These are phyloP conservation scores for Paracyclopina nana DNA, from an alignment of 1,140 invertebrate species.

Conservation along the genomic window DNA sequence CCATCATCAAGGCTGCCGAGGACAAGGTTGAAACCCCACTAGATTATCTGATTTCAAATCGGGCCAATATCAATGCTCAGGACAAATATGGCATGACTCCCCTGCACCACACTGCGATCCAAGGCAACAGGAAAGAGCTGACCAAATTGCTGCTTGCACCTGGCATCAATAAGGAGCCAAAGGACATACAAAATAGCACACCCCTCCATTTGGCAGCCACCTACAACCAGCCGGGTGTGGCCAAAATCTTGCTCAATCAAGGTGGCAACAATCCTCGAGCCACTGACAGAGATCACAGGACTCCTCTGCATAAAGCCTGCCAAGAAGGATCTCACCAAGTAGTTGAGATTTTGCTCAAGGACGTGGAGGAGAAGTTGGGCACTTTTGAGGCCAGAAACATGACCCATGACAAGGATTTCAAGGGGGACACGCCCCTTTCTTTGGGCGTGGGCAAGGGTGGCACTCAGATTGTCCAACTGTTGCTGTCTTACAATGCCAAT, in stretches of 20 bases:
- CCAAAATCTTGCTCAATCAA: background rate
- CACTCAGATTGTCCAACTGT: background rate
- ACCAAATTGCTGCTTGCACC: background rate
- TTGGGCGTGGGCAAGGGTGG: background rate
- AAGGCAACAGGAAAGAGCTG: slow-evolving; percentile 28
- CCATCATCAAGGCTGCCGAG: slow-evolving; percentile 22
- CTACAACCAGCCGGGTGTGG: background rate
- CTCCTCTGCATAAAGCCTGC: slow-evolving; percentile 7
- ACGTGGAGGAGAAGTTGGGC: background rate
- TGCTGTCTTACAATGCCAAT: background rate
- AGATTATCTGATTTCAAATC: slow-evolving; percentile 24
- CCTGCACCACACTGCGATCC: slow-evolving; percentile 31
- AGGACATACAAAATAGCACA: background rate
- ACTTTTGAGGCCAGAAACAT: background rate
- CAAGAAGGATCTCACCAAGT: background rate
- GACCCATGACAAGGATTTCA: background rate
- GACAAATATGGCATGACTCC: slow-evolving; percentile 30
- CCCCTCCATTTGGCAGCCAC: slow-evolving; percentile 9
- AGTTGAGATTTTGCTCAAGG: background rate
- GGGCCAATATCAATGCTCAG: slow-evolving; percentile 27
- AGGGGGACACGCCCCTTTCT: background rate
- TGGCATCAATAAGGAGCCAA: slow-evolving; percentile 6
- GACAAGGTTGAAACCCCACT: background rate
- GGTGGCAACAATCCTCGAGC: background rate
- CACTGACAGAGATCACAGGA: background rate